Evolutionary conservation across 1,140 invertebrate species (phyloP), one percentile per base, ranked within the genome.

Genomic region (Dendrolimus punctatus): DNA sequence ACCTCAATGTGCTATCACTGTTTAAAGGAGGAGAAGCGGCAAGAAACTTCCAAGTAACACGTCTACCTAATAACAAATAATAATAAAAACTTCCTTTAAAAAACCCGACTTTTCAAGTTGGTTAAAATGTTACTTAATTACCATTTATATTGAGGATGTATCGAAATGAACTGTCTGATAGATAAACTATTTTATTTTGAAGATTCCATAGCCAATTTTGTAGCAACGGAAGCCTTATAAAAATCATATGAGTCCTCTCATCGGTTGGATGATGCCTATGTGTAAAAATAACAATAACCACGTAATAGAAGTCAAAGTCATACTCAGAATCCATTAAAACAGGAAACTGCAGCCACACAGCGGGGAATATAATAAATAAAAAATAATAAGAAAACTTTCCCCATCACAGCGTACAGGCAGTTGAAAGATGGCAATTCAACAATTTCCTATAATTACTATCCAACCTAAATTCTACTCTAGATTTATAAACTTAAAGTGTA

Each of bases 361-460:
- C 70, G 58, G 73, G 68, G 63, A 63, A 68, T 64, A 62, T 70
- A 75, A 83, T 80, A 80, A 77, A 83, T 73, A 77, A 81, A 70
- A 75, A 77, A 77, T 81, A 80, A 81, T 81, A 77, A 72, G 66
- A 75, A 81, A 85, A 85, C 69, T 85, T 85, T 82, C 64, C 66
- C 73, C 73, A 81, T 85, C 78, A 74, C 58, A 62, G 59, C 68
- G 62, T 64, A 60, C 64, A 70, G 62, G 53, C 61, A 58, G 63
- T 66, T 58, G 65, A 68, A 68, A 68, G 61, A 71, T 60, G 66
- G 67, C 63, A 71, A 71, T 73, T 67, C 62, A 67, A 51, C 39
- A 45, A 44, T 9, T 37, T 45, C 36, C 39, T 42, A 39, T 40
- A 23, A 23, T 39, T 48, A 38, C 8, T 2, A 39, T 38, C 8